A percentile compares a stretch with the other conserved stretches of the same genome.
These are phyloP conservation scores for Cryptoblepharus egeriae DNA, from an alignment of 2,797 vertebrate species.

Conservation along the genomic window DNA sequence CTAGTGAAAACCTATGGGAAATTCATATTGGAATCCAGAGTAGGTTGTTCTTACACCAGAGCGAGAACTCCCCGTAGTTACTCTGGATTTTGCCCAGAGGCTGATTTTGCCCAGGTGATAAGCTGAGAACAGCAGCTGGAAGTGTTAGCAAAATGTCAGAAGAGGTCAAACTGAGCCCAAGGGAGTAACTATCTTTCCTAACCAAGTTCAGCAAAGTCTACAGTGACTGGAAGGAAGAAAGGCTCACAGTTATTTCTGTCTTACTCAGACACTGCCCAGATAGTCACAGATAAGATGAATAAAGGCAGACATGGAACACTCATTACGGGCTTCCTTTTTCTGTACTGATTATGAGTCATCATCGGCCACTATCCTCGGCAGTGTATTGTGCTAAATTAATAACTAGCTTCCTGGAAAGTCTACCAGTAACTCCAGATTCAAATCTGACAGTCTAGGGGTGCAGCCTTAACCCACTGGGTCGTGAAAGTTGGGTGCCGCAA, in stretches of 20 bases:
- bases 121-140: not conserved
- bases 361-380: not conserved
- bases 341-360: not conserved
- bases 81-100: too few species aligned
- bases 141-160: conserved; percentile 5
- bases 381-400: not conserved
- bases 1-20: too few species aligned
- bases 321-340: not conserved
- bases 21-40: too few species aligned
- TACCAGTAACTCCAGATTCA: not conserved
- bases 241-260: not conserved
- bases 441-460: not conserved
- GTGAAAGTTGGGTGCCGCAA: too few species aligned
- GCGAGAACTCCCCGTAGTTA: too few species aligned
- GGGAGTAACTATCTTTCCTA: not conserved
- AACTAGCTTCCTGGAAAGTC: not conserved
- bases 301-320: not conserved
- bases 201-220: not conserved
- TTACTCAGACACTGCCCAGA: not conserved
- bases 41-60: too few species aligned
- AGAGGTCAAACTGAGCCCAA: conserved; percentile 5
- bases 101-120: too few species aligned
- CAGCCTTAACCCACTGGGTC: too few species aligned
- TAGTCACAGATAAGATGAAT: not conserved
- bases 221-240: not conserved